Evolutionary conservation across 2,888 invertebrate species (phyloP), one percentile per base, ranked within the genome.

Genomic region (Spodoptera exigua): DNA sequence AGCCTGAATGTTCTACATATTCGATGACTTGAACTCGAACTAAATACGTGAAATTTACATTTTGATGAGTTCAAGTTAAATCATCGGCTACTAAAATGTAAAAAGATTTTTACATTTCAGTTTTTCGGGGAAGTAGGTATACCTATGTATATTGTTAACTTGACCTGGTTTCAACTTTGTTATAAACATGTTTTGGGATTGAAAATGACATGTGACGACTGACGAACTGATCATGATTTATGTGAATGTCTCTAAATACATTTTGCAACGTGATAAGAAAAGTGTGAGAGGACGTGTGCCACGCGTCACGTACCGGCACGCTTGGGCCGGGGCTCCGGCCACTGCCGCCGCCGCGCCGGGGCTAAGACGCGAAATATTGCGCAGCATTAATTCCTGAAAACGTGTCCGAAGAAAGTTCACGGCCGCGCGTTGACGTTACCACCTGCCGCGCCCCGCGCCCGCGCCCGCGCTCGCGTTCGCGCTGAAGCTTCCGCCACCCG

Each of bases 361-460:
- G 89, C 86, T 46, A 81, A 86, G 85, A 85, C 86, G 88, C 89
- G 86, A 89, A 87, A 85, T 89, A 92, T 89, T 93, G 92, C 93
- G 93, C 92, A 92, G 92, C 85, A 90, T 83, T 89, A 84, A 88
- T 85, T 92, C 91, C 93, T 94, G 93, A 93, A 93, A 93, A 93
- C 92, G 92, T 93, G 93, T 89, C 91, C 92, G 89, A 92, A 93
- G 94, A 93, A 94, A 94, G 94, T 94, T 94, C 94, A 94, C 88
- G 94, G 94, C 88, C 94, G 94, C 94, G 87, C 94, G 89, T 94
- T 94, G 94, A 94, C 94, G 93, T 85, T 83, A 80, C 86, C 85
- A 84, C 88, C 89, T 84, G 85, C 87, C 87, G 80, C 83, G 82
- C 83, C 85, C 82, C 84, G 79, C 86, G 72, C 81, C 65, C 77